Base-by-base conservation (phyloP, 2,797 vertebrate species). In the Poeciliopsis paucimaculata region DNA sequence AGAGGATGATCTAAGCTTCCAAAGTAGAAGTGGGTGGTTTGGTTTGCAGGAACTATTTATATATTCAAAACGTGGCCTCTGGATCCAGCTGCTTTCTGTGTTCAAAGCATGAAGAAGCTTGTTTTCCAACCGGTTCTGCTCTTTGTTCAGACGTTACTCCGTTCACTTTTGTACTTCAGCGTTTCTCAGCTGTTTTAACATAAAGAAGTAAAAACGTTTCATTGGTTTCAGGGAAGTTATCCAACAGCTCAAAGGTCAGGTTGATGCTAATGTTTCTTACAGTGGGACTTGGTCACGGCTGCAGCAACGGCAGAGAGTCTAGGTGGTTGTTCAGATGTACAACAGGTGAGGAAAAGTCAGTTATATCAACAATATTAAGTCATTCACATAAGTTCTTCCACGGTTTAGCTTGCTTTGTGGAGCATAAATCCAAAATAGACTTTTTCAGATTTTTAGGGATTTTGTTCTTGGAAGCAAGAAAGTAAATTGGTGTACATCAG, bases 41-140 rank as follows among this genome's bases (percentile, higher is more conserved):
- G 10, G 60, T 51, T 74, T 66, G 31, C 68, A 49, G 41, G 46
- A 70, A 31, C 64, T 10, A 39, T 53, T 77, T 72, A 46, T 46
- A 49, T 43, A 20, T 28, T n/a, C 13, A 62, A 47, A 78, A 10
- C 3, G 39, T 51, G 34, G 31, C 11, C 31, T 78, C 66, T 31
- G n/a, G n/a, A 28, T 45, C 13, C 26, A n/a, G 12, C 26, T 12
- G 18, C 31, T 46, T 3, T 66, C 18, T 12, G n/a, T 71, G 41
- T 28, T 45, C 66, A 70, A 26, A 26, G 39, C 66, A 43, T n/a
- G 26, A 15, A 28, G 45, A 71, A 71, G 26, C 68, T 71, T 45
- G 41, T 71, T 71, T 71, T 71, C 41, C 28, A 45, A 28, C 26
- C 3, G 12, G 43, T 28, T 71, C 10, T 41, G 20, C 18, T 68